Evolutionary conservation across 1,140 invertebrate genomes (phyloP), one percentile per base, ranked within the genome.

Genomic region (Latrodectus geometricus): DNA sequence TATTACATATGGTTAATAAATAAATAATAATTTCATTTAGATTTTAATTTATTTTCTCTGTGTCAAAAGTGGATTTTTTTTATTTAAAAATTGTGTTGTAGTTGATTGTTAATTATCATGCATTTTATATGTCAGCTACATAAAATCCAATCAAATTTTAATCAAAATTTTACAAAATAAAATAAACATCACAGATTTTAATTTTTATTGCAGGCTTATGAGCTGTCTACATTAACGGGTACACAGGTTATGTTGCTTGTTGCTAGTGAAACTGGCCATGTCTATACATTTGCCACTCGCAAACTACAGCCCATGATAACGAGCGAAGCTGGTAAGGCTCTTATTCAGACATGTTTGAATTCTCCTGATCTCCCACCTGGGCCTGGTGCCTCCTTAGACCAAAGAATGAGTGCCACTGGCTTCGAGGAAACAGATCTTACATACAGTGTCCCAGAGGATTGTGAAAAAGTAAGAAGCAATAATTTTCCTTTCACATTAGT

Each of bases 261-360:
- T 81, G 97, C 97, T 52, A 97, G 96, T 56, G 97, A 98, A 91
- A 98, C 97, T 15, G 97, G 98, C 8, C 99, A 99, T 93, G 98
- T 99, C 89, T 99, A 99, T 92, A 99, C 99, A 74, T 99, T 99
- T 93, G 98, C 99, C 54, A 99, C 99, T 73, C 93, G 97, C 81
- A 99, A 99, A 92, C 93, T 99, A 68, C 98, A 99, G 91, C 99
- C 98, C 75, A 99, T 99, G 98, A 99, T 99, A 91, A 99, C 97
- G 17, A 98, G 97, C 89, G 98, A 99, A 90, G 97, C 97, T 82
- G 99, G 98, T 73, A 99, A 99, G 92, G 95, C 97, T 72, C 93
- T 99, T 73, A 99, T 99, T 90, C 98, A 99, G 92, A 99, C 97
- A 79, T 99, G 99, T 92, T 94, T 99, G 49, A 99, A 99, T 92